Evolutionary conservation across 2,797 vertebrate genomes (phyloP).

Genomic region (Apogon talboti): DNA sequence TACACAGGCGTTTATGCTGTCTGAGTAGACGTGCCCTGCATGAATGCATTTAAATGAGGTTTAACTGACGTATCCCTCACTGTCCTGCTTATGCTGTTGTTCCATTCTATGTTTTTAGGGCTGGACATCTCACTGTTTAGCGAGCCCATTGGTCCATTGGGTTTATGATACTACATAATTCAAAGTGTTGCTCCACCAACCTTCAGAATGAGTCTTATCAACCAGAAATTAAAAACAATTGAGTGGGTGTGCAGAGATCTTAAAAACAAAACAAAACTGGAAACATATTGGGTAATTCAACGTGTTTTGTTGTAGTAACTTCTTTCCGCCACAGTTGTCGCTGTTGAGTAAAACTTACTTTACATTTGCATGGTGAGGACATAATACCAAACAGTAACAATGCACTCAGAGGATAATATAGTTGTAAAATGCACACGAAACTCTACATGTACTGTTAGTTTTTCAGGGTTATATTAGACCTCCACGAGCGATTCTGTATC

Average conservation of each 20-base stretch:
- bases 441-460: background rate
- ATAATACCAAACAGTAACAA: conserved; percentile 23
- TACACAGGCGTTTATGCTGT: background rate
- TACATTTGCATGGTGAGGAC: background rate
- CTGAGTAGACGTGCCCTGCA: background rate
- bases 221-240: background rate
- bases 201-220: background rate
- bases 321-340: conserved; percentile 3
- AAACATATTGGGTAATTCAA: background rate
- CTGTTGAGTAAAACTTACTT: background rate
- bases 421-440: background rate
- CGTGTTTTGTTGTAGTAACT: conserved; percentile 14
- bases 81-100: no score
- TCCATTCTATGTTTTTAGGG: no score
- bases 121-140: background rate
- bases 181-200: background rate
- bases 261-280: background rate
- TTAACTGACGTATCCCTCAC: background rate
- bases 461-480: conserved; percentile 1
- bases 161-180: background rate
- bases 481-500: conserved; percentile 13
- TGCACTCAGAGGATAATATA: background rate
- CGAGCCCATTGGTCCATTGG: background rate
- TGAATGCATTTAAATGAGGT: background rate
- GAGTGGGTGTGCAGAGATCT: background rate